These are phyloP conservation scores for Dynastes maya DNA, from an alignment of 2,888 invertebrate species.

Conservation along the genomic window DNA sequence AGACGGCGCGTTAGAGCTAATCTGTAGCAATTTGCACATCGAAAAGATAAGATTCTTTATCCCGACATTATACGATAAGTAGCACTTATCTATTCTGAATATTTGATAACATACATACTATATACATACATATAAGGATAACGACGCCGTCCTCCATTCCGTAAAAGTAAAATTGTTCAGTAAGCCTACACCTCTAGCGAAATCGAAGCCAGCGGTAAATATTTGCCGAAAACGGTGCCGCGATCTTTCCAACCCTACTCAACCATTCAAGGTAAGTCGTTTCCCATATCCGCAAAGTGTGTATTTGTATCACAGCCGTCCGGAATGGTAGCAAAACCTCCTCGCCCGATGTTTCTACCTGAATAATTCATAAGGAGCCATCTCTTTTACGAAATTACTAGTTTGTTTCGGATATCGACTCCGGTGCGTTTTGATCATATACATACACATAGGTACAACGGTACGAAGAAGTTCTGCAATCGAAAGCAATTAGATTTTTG, in stretches of 20 bases:
- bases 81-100: no score
- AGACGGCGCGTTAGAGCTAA: no score
- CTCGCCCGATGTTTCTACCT: constrained; percentile 17
- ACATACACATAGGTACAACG: background rate
- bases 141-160: background rate
- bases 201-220: constrained; percentile 1
- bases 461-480: background rate
- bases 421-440: constrained; percentile 23
- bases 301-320: constrained; percentile 27
- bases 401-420: constrained; percentile 34
- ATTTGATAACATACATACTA: constrained; percentile 4
- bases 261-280: constrained; percentile 33
- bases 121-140: background rate
- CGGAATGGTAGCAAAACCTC: constrained; percentile 18
- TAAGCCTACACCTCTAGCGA: background rate
- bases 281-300: constrained; percentile 28
- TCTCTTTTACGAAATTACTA: constrained; percentile 37
- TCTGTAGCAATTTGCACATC: no score
- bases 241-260: constrained; percentile 26
- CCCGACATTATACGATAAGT: no score
- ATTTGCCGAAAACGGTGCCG: constrained; percentile 17
- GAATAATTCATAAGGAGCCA: constrained; percentile 38
- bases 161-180: background rate
- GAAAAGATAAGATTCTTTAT: no score
- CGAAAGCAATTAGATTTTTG: no score